A percentile compares a stretch with the other conserved stretches of the same genome.
phyloP scores from a whole-genome alignment of 2,113 vertebrate species.

The Percopsis transmontana region DNA sequence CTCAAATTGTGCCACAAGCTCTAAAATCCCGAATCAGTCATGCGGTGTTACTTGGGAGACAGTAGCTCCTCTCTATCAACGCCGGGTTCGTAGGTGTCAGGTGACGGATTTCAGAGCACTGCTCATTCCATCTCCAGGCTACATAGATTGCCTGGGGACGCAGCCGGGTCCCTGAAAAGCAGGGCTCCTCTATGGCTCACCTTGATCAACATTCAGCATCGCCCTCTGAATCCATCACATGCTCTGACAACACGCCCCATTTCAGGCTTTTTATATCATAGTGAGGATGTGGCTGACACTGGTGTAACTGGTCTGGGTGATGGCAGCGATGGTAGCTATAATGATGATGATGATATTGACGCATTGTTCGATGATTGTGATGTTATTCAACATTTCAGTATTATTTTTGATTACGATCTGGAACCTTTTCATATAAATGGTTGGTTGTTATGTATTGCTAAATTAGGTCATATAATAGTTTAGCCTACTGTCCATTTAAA shows the following conservation, averaged over 20 bases:
- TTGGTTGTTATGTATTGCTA: too few species aligned
- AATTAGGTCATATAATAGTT: too few species aligned
- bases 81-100: constrained; percentile 53
- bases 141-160: constrained; percentile 74
- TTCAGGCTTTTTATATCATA: constrained; percentile 64
- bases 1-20: constrained; percentile 43
- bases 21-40: constrained; percentile 55
- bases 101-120: constrained; percentile 70
- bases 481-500: too few species aligned
- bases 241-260: constrained; percentile 63
- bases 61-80: constrained; percentile 64
- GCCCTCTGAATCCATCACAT: constrained; percentile 70
- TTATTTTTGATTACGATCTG: too few species aligned
- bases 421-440: too few species aligned
- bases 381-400: neutral
- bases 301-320: constrained; percentile 3
- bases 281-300: constrained; percentile 44
- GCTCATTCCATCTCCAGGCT: constrained; percentile 72
- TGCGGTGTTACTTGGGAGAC: constrained; percentile 49
- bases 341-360: constrained; percentile 44
- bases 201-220: constrained; percentile 78
- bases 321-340: constrained; percentile 26
- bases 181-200: constrained; percentile 72
- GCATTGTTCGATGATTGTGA: neutral
- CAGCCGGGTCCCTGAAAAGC: constrained; percentile 70